Conservation (phyloP, 2,888 invertebrate species). For the Heterodera filipjevi region DNA sequence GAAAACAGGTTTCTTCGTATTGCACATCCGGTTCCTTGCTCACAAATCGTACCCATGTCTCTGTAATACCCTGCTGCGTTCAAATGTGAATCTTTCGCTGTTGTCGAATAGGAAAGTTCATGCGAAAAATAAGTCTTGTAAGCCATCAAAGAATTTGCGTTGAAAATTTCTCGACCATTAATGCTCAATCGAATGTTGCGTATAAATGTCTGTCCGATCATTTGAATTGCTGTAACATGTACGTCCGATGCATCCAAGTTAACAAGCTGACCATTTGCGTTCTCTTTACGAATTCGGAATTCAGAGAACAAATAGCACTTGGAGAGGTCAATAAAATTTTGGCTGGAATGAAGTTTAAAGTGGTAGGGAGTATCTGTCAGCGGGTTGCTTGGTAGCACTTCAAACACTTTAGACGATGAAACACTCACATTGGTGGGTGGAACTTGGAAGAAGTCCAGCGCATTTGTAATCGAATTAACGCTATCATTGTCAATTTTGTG, state of each 20-base stretch:
- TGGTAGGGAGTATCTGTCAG: slow-evolving; percentile 19
- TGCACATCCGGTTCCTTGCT: background rate
- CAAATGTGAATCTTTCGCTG: slow-evolving; percentile 4
- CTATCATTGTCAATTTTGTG: slow-evolving; percentile 26
- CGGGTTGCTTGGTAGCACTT: slow-evolving; percentile 15
- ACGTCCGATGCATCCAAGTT: background rate
- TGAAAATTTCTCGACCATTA: slow-evolving; percentile 18
- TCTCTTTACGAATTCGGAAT: slow-evolving; percentile 18
- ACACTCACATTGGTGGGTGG: slow-evolving; percentile 31
- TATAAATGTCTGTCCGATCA: slow-evolving; percentile 19
- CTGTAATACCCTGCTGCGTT: slow-evolving; percentile 14
- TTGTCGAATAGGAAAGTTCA: background rate
- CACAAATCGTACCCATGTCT: background rate
- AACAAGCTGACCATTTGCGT: slow-evolving; percentile 3
- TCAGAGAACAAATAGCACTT: slow-evolving; percentile 26
- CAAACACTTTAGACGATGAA: slow-evolving; percentile 7
- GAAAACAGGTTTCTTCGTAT: background rate
- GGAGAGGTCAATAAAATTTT: slow-evolving; percentile 22
- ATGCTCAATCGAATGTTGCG: slow-evolving; percentile 12
- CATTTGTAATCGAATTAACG: slow-evolving; percentile 26
- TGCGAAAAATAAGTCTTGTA: slow-evolving; percentile 18
- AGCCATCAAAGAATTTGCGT: slow-evolving; percentile 13
- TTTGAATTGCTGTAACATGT: background rate
- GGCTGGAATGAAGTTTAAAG: slow-evolving; percentile 24
- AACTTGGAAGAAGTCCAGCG: slow-evolving; percentile 25